phyloP scores from a whole-genome alignment of 1,140 invertebrate species.

The Cyclina sinensis region DNA sequence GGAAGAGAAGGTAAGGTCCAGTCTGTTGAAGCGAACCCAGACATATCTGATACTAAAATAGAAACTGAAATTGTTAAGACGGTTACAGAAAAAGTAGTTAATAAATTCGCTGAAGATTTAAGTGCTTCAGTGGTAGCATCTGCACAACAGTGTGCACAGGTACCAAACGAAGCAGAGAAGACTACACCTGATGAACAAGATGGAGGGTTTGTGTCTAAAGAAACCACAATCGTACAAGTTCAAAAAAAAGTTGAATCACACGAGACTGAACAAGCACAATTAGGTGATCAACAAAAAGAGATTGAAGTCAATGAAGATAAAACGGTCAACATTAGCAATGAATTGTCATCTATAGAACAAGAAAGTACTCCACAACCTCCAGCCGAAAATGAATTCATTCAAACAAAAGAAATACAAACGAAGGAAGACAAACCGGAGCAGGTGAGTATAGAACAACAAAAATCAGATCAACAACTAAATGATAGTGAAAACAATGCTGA shows the following conservation, averaged over 20 bases:
- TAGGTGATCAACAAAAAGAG: neutral
- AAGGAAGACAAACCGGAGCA: too few relatives aligned
- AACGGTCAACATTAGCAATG: too few relatives aligned
- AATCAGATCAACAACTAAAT: neutral
- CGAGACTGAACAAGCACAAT: neutral
- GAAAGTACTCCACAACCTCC: too few relatives aligned
- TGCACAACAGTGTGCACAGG: neutral
- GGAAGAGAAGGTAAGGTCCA: neutral
- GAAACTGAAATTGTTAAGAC: neutral
- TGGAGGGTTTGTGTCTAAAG: neutral
- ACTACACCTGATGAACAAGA: neutral
- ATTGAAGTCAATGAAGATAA: neutral
- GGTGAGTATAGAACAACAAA: neutral
- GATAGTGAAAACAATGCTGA: neutral
- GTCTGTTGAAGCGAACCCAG: neutral
- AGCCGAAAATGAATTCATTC: neutral
- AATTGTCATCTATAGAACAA: too few relatives aligned
- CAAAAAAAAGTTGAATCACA: neutral
- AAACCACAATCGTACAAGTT: neutral
- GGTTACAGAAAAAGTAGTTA: neutral
- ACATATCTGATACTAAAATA: neutral
- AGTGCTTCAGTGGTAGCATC: slow-evolving; percentile 7
- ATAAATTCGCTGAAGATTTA: neutral
- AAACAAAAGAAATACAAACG: too few relatives aligned
- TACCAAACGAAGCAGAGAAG: neutral